phyloP scores from a whole-genome alignment of 1,140 invertebrate genomes.

The Maconellicoccus hirsutus region DNA sequence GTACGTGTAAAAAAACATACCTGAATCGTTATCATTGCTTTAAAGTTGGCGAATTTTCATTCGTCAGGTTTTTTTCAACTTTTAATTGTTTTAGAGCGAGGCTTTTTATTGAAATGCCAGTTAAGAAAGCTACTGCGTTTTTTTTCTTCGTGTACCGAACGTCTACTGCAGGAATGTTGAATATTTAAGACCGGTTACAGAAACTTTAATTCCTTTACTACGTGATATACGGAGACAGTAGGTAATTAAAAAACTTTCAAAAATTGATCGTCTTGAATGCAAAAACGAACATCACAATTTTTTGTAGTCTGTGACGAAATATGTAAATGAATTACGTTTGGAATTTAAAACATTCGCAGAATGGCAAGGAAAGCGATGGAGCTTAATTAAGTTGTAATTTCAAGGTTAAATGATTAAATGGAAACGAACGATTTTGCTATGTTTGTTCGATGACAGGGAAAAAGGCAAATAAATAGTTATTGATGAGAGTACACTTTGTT shows the following conservation, averaged over 20 bases:
- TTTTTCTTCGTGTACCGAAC: background rate
- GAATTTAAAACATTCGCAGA: no score
- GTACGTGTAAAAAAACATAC: background rate
- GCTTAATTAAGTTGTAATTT: no score
- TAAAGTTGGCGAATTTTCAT: background rate
- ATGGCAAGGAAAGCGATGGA: no score
- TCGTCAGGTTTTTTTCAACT: background rate
- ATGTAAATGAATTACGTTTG: no score
- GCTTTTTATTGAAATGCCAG: background rate
- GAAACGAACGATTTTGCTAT: no score
- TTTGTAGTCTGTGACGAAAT: no score
- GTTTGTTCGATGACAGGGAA: no score
- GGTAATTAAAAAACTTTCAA: conserved; percentile 10
- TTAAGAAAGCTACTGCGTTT: background rate
- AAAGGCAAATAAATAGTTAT: no score
- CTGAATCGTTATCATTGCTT: background rate
- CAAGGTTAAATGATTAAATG: no score
- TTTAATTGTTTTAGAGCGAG: background rate
- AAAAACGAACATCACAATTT: no score
- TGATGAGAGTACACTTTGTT: no score
- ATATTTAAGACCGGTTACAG: background rate
- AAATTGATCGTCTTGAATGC: background rate
- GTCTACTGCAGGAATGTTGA: background rate
- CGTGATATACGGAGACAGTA: background rate
- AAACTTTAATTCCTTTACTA: background rate